phyloP scores from a whole-genome alignment of 2,113 vertebrate genomes.

The Bucco capensis region DNA sequence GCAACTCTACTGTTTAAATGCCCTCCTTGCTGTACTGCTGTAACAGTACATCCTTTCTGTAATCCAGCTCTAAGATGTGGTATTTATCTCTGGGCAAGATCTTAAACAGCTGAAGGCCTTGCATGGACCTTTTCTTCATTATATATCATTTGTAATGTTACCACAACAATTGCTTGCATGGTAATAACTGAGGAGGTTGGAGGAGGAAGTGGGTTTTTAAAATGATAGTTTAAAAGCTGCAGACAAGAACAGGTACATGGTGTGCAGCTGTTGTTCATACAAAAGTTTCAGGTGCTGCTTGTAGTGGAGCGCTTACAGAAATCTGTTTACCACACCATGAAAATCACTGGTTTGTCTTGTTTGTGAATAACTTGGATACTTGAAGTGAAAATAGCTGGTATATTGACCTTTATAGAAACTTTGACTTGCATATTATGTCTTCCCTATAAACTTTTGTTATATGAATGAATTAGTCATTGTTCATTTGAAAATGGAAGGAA shows the following conservation, averaged over 20 bases:
- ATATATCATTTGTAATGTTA: background rate
- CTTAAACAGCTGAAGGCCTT: background rate
- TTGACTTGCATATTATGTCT: background rate
- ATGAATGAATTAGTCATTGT: background rate
- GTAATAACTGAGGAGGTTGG: background rate
- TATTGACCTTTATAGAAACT: background rate
- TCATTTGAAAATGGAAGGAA: background rate
- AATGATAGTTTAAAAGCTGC: background rate
- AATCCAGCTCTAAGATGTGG: background rate
- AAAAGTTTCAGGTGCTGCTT: background rate
- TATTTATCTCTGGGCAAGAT: background rate
- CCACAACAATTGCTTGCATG: background rate
- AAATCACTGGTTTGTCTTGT: background rate
- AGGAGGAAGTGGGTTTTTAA: background rate
- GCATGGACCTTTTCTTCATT: background rate
- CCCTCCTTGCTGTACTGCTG: no score
- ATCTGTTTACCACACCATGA: background rate
- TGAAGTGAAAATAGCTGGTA: background rate
- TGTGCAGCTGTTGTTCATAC: background rate
- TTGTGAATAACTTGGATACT: background rate
- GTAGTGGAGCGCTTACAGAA: background rate
- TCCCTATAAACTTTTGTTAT: background rate
- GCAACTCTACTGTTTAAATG: background rate
- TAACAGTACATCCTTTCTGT: no score
- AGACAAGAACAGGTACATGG: background rate